Evolutionary conservation across 2,113 vertebrate species (phyloP).

Genomic region (Otus sunia): DNA sequence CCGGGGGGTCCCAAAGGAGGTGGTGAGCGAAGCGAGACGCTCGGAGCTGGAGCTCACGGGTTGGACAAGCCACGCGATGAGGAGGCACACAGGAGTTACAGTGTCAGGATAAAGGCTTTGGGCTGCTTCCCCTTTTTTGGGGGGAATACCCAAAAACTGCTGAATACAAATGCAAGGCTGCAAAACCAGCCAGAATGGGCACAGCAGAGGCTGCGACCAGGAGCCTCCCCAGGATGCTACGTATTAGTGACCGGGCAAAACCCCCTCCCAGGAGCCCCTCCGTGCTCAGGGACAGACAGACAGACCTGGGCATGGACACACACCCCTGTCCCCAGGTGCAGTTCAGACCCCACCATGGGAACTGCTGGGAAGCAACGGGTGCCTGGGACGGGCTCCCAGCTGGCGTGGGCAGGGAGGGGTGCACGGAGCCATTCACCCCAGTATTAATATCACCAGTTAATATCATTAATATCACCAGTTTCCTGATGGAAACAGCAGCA

Average conservation of each 20-base stretch:
- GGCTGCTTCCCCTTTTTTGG: neutral
- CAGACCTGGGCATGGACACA: rapidly evolving
- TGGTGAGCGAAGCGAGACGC: neutral
- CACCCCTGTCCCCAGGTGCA: rapidly evolving
- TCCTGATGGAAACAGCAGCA: neutral
- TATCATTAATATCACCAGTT: no score
- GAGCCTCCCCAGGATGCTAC: neutral
- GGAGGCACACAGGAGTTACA: neutral
- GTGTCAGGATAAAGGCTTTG: neutral
- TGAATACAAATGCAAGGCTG: neutral
- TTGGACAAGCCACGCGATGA: rapidly evolving
- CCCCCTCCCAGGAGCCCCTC: neutral
- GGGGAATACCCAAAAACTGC: neutral
- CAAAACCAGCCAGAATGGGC: neutral
- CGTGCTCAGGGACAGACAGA: neutral
- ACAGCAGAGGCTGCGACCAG: neutral
- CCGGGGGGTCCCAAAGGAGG: neutral
- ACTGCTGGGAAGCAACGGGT: neutral
- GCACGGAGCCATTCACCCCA: neutral
- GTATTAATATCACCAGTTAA: neutral
- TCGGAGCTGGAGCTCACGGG: rapidly evolving
- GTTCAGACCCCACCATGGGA: neutral
- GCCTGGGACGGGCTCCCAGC: neutral
- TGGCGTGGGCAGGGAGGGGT: neutral
- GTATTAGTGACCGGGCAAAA: neutral